Base-by-base conservation (phyloP, 2,888 invertebrate genomes). In the Macrophya alboannulata region DNA sequence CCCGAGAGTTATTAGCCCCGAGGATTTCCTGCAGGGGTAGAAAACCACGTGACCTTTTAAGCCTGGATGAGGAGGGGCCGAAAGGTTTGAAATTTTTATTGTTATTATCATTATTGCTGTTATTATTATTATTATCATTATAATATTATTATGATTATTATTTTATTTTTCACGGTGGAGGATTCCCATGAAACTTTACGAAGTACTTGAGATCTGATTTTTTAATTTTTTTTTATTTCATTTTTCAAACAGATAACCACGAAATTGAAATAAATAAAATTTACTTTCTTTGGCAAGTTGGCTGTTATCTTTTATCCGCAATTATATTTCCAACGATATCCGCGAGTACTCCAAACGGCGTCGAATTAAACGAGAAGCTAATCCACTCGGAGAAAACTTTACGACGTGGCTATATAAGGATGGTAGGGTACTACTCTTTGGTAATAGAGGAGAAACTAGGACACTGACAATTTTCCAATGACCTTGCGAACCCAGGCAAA, bases 331-430 rank as follows among this genome's bases (percentile, higher is more conserved):
- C 62, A 10, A 9, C n/a, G 12, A 25, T 25, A 31, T 31, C 31
- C 25, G 21, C 62, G 25, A 25, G 21, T 21, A 21, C 62, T 25
- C 21, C 62, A 12, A 31, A 62, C 25, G 40, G 4, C 40, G 15
- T 15, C 9, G 1, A 43, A 40, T 45, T n/a, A 15, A 1, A 48
- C 45, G 76, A 76, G 76, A 31, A 48, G 76, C 17, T 31, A 76
- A 76, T 51, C 76, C n/a, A 48, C 45, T 76, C 25, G 21, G 76
- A 72, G n/a, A 43, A 43, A 72, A 72, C 71, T 72, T 72, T 43
- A 76, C 25, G 76, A 76, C 45, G 48, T 71, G 15, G 71, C 12
- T 37, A n/a, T n/a, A n/a, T n/a, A n/a, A 37, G 31, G 15, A 40
- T 31, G 37, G 12, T 48, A n/a, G 40, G 43, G 72, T 43, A 43